These are phyloP conservation scores for Pachycephus smyrnensis DNA, from an alignment of 2,888 invertebrate genomes.

Conservation along the genomic window DNA sequence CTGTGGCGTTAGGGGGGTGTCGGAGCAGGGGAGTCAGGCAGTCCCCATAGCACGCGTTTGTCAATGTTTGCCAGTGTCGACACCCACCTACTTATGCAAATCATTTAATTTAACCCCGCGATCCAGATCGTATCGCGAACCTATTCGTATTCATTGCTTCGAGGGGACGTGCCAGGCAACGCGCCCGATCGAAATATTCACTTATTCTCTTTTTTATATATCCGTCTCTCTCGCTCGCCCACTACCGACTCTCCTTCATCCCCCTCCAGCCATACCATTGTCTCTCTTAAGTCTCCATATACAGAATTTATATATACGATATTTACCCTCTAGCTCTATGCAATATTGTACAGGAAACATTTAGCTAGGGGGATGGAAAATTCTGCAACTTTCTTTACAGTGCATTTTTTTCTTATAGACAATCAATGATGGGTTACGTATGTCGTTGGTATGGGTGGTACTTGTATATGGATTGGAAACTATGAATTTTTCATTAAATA, in stretches of 20 bases:
- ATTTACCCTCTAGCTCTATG: background rate
- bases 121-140: conserved; percentile 65
- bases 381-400: background rate
- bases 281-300: background rate
- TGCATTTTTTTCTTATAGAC: background rate
- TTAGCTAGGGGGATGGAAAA: background rate
- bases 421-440: background rate
- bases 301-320: background rate
- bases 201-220: background rate
- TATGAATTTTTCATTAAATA: too few species aligned
- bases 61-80: conserved; percentile 67
- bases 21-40: conserved; percentile 19
- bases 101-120: conserved; percentile 67
- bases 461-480: fast-evolving
- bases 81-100: conserved; percentile 68
- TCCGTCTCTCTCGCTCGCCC: background rate
- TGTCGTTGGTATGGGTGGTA: too few species aligned
- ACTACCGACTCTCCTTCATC: too few species aligned
- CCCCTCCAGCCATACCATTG: background rate
- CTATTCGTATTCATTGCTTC: conserved; percentile 67
- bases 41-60: conserved; percentile 58
- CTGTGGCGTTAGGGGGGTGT: background rate
- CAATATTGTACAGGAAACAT: background rate
- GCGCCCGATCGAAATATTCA: background rate
- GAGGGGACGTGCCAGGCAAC: conserved; percentile 26